Base-by-base conservation (phyloP, 2,888 invertebrate species). In the Patella ulyssiponensis region DNA sequence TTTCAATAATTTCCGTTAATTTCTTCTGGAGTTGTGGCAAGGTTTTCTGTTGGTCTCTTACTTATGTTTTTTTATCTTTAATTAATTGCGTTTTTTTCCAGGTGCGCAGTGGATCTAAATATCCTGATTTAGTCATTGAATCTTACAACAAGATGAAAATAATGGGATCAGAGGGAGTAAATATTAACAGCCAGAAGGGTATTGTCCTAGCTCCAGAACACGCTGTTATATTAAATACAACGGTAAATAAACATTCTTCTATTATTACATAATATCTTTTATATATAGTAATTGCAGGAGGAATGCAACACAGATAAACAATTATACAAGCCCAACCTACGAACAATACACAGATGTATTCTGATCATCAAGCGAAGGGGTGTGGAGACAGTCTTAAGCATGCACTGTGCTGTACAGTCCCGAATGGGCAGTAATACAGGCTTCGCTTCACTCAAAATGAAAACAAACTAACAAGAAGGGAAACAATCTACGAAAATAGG, bases 141-240 rank as follows among this genome's bases (percentile, higher is more conserved):
- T 86, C 87, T 14, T 79, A 77, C 71, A 71, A 83, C 11, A 72
- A 76, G 14, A 70, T 84, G 11, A 70, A 77, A 27, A 74, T 87
- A 17, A 74, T 71, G 51, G 85, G 85, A 5, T 80, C 78, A 71
- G 81, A 84, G 74, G 86, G 85, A 1, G 80, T 87, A 12, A 58
- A 71, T 3, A 33, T 78, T 15, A 73, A 44, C 23, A 79, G 79
- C 54, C 69, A 52, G 20, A 75, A 76, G 20, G 77, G 76, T 69
- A 75, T 73, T 3, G 77, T 78, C 9, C 53, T 77, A 69, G 73
- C 75, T 71, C 71, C 44, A 23, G 23, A 64, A 23, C 64, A 74
- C 14, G 58, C 27, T 44, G 56, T 74, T 23, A 17, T 74, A n/a
- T 71, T 79, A 69, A 71, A 76, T 73, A 71, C 79, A 3, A 76